Percentiles rank a stretch among this genome's conserved stretches.
phyloP scores from a whole-genome alignment of 2,888 invertebrate species.

The Caenorhabditis macrosperma region DNA sequence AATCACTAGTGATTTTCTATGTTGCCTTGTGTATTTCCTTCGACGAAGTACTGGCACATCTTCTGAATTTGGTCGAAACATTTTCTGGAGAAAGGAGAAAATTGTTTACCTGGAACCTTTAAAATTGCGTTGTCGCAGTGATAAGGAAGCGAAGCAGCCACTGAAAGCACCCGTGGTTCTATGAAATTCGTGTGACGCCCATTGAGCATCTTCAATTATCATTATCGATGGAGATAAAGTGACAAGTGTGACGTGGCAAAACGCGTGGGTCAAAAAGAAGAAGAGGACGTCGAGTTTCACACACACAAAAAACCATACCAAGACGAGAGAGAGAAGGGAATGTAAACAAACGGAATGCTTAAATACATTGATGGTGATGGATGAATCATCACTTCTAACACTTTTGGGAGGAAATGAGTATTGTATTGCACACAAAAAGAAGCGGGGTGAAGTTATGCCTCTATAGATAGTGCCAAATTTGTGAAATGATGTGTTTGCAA shows the following conservation, averaged over 20 bases:
- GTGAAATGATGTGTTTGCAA: constrained; percentile 34
- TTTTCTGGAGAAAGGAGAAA: not conserved
- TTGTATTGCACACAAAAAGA: not conserved
- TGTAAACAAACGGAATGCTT: constrained; percentile 45
- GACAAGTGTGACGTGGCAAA: constrained; percentile 27
- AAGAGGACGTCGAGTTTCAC: no score
- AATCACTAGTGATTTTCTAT: constrained; percentile 64
- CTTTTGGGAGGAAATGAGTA: constrained; percentile 17
- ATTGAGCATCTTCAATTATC: constrained; percentile 30
- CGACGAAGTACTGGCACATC: constrained; percentile 62
- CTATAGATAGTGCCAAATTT: constrained; percentile 15
- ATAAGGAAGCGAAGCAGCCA: constrained; percentile 13
- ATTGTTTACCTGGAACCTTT: not conserved
- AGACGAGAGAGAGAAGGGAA: constrained; percentile 18
- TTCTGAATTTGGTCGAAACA: constrained; percentile 34
- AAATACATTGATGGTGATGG: constrained; percentile 20
- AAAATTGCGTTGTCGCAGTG: constrained; percentile 9
- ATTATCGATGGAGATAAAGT: not conserved
- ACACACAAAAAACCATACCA: not conserved
- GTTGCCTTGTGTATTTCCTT: constrained; percentile 61
- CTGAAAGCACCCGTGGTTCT: constrained; percentile 31
- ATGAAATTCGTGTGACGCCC: constrained; percentile 15
- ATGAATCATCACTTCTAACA: constrained; percentile 30
- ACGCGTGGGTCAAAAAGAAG: constrained; percentile 30
- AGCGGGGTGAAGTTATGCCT: no score